Evolutionary conservation across 2,888 invertebrate genomes (phyloP), one percentile per base, ranked within the genome.

Genomic region (Laothoe populi): DNA sequence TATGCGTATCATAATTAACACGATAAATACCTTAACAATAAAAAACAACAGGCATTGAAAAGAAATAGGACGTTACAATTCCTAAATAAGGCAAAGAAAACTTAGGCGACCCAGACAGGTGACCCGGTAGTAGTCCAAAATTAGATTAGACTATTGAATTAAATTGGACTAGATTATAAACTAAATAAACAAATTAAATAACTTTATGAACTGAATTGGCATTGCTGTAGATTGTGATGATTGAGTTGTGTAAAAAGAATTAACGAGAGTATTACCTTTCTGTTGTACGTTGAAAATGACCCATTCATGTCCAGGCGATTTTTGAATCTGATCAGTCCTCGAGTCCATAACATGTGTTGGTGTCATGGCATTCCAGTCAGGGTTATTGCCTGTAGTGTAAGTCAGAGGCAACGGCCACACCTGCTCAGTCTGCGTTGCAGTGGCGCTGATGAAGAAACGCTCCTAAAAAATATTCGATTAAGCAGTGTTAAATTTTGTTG

Each of bases 261-360:
- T 11, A 13, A 24, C 11, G 8, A 49, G 24, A 45, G 24, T 38
- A 65, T 71, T 72, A 94, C 95, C 94, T 75, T 92, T 93, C 74
- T 94, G 93, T 70, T 94, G 92, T 7, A 95, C 72, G 72, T 95
- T 95, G 62, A 95, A 92, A 40, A 95, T 88, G 2, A 95, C 86
- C 95, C 95, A 95, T 46, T 94, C 90, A 44, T 83, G 72, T 1
- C 79, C 85, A 10, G 81, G 66, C 1, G 68, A 67, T 19, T 81
- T 84, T 0, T 69, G 71, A 0, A 90, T 74, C 0, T 69, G 67
- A 38, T 78, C 70, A 1, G 70, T 74, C 8, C 57, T 70, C 0
- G 48, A 60, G 1, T 71, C 75, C 88, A 92, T 85, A 0, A 90
- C 77, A 16, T 75, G 70, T 0, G 68, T 63, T 0, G 86, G 75